Conservation (phyloP, 2,113 vertebrate species). For the Jacana jacana region DNA sequence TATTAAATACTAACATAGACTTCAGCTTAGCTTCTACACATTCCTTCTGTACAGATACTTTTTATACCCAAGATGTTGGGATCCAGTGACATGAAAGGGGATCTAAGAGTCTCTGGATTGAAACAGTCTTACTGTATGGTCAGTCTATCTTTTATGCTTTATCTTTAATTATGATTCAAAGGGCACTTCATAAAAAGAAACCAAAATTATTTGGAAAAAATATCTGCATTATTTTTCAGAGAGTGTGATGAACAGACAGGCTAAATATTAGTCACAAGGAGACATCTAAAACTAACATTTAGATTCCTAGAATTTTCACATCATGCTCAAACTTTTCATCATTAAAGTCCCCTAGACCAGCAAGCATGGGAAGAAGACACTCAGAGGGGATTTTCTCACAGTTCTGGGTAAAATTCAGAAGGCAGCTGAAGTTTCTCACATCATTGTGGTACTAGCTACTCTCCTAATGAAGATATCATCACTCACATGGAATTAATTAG, state of each 20-base stretch:
- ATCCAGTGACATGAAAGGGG: background rate
- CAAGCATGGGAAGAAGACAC: background rate
- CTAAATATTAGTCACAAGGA: background rate
- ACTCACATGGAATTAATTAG: background rate
- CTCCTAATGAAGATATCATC: background rate
- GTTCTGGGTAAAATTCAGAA: background rate
- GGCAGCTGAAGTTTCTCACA: background rate
- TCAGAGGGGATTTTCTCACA: background rate
- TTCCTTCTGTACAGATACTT: background rate
- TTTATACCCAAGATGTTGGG: background rate
- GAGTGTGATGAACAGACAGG: background rate
- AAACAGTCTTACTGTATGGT: background rate
- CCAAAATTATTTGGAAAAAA: background rate
- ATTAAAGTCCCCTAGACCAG: background rate
- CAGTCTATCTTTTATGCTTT: background rate
- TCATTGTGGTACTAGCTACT: background rate
- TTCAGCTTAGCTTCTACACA: background rate
- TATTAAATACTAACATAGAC: constrained; percentile 2
- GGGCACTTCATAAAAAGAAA: background rate
- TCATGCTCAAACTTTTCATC: background rate
- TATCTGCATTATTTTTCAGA: background rate
- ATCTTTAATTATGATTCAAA: background rate
- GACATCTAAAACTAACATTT: background rate
- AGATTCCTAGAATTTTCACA: background rate
- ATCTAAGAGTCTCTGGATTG: background rate